Base-by-base conservation (phyloP, 2,888 invertebrate species). In the Ochropleura plecta region DNA sequence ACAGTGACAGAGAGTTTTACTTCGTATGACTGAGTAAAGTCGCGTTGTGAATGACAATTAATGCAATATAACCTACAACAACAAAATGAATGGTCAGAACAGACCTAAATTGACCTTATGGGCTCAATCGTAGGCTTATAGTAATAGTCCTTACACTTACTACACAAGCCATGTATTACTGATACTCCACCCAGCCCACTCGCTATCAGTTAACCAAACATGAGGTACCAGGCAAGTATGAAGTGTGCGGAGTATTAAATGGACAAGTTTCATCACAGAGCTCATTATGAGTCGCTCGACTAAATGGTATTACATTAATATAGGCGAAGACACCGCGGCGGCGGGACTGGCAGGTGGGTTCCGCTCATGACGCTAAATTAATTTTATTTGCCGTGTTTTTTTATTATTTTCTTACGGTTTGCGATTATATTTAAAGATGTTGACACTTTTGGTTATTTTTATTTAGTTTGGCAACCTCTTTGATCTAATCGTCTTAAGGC, bases 241-340 rank as follows among this genome's bases (percentile, higher is more conserved):
- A 84, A 71, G 53, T 66, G 49, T 55, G 63, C 62, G 49, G 57
- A 84, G 81, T 63, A 64, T 64, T 55, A 70, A 53, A 81, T 30
- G 67, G 57, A 84, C 57, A 69, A 67, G 55, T 51, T 81, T 81
- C 77, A 76, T 84, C 82, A 84, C 59, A 62, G 60, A 84, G 59
- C 82, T 82, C 82, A 84, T 81, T 84, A 82, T 60, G 82, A 53
- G 60, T 60, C 63, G 46, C 84, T 68, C 65, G 30, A 67, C 55
- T 62, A 48, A 81, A 76, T 69, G 64, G 53, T 73, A 65, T 75
- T 65, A 75, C 59, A 79, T 68, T 79, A 83, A 70, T 76, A 83
- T 59, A 63, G 49, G 68, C 63, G 59, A 70, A 80, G 42, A 69
- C 69, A 20, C 67, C 49, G 69, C 53, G 67, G 62, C 60, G 20